Base-by-base conservation (phyloP, 2,797 vertebrate species). In the Anisognathus igniventris region DNA sequence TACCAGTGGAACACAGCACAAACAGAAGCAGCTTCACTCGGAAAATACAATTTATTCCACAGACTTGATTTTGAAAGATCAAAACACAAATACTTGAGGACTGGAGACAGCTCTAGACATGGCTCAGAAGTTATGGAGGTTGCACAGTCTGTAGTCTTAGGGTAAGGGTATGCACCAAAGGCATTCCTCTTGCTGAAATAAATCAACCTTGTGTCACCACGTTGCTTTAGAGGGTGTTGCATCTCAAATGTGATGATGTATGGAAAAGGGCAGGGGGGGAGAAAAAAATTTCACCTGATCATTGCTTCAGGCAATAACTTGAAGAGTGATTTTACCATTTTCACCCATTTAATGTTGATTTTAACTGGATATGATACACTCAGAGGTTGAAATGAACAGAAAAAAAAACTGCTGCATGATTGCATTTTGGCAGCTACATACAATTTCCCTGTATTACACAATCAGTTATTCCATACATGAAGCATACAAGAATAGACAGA, bases 11-110 rank as follows among this genome's bases (percentile, higher is more conserved):
- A 96, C 80, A 60, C 51, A 95, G 78, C 61, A 92, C 60, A 71
- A 82, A 91, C 76, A 74, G 73, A 77, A 70, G 78, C 72, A 83
- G 90, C 50, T 95, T 96, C 94, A 77, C 82, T 96, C 70, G 42
- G 65, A 90, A 95, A 95, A 73, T 19, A 80, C 12, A 28, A 54
- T 94, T 95, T 95, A 95, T 93, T 96, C 70, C 88, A 88, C n/a
- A 82, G 42, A 51, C 24, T 71, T 86, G 27, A 66, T 28, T 19
- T 35, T 44, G 62, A 93, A 86, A 68, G 39, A 77, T 19, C 17
- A 77, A 72, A 89, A 54, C 23, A n/a, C 19, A 60, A 86, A 82
- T 35, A n/a, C 37, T 68, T 48, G 51, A 84, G 35, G 24, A 58
- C 58, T 57, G 54, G 22, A 88, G 45, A 20, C 6, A 53, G n/a